phyloP scores from a whole-genome alignment of 2,797 vertebrate species.

The Mormyrus hasselquistii region DNA sequence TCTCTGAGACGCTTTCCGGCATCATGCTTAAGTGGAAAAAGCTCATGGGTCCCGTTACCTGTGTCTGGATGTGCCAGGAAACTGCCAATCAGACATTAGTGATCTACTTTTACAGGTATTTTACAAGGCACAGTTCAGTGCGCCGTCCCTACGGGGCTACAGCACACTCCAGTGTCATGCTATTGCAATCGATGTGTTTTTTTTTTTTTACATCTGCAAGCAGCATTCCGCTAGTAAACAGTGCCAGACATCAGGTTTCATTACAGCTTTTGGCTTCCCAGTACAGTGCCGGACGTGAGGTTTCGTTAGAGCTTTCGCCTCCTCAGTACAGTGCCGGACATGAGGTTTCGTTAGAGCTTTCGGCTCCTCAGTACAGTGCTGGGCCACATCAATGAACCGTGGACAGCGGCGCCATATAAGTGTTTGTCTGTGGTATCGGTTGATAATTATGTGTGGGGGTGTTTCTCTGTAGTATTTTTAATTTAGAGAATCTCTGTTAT shows the following conservation, averaged over 20 bases:
- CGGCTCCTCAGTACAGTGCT: background rate
- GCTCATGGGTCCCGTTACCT: conserved; percentile 57
- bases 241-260: background rate
- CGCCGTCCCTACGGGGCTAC: background rate
- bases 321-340: background rate
- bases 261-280: background rate
- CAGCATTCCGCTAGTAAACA: background rate
- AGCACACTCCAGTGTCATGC: background rate
- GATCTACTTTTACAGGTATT: background rate
- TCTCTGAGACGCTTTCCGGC: conserved; percentile 50
- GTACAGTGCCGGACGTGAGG: background rate
- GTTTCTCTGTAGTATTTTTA: background rate
- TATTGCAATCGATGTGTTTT: background rate
- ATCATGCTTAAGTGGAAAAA: conserved; percentile 61
- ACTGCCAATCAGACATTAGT: background rate
- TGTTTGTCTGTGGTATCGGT: background rate
- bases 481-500: background rate
- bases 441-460: background rate
- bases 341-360: background rate
- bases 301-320: background rate
- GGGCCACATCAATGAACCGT: background rate
- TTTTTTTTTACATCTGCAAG: background rate
- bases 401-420: background rate
- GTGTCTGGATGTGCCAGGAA: conserved; percentile 33
- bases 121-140: background rate